These are phyloP conservation scores for Sphecodes monilicornis DNA, from an alignment of 2,888 invertebrate species.

Conservation along the genomic window DNA sequence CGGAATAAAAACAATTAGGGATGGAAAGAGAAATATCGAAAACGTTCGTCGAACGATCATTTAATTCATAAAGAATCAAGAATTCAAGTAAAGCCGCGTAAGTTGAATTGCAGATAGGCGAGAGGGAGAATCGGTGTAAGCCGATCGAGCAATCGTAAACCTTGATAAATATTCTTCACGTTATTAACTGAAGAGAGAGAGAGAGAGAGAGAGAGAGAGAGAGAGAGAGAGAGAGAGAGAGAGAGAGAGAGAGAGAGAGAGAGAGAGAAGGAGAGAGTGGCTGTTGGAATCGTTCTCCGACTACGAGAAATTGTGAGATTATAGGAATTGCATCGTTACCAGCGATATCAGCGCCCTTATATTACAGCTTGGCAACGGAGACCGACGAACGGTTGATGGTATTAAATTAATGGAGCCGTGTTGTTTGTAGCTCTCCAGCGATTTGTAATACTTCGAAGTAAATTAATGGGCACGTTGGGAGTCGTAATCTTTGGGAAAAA, in stretches of 20 bases:
- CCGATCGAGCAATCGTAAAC: conserved; percentile 32
- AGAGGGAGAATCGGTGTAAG: conserved; percentile 26
- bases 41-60: neutral
- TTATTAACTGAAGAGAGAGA: conserved; percentile 36
- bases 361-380: neutral
- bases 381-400: neutral
- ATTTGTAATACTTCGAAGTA: neutral
- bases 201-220: neutral
- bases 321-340: conserved; percentile 39
- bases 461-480: neutral
- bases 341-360: neutral
- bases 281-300: conserved; percentile 16
- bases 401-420: conserved; percentile 35
- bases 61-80: conserved; percentile 31
- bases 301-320: conserved; percentile 40
- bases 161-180: conserved; percentile 53
- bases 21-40: neutral
- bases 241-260: neutral
- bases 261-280: neutral
- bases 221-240: neutral
- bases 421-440: conserved; percentile 9
- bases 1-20: neutral
- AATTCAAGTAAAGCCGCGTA: conserved; percentile 38
- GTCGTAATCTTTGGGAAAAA: neutral
- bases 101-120: conserved; percentile 53